phyloP scores from a whole-genome alignment of 2,888 invertebrate species.

The Brachyopa scutellaris region DNA sequence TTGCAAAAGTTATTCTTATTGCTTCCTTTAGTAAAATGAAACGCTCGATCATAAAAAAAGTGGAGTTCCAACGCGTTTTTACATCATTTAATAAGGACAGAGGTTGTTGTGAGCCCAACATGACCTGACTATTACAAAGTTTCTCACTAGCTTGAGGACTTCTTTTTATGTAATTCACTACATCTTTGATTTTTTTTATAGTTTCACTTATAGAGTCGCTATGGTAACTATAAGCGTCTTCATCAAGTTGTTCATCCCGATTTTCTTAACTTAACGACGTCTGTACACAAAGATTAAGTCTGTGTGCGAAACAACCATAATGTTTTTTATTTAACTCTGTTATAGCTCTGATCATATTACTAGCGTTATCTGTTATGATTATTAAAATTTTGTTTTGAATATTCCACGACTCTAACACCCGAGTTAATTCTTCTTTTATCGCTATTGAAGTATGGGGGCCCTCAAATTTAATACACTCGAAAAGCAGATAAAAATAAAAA shows the following conservation, averaged over 20 bases:
- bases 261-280: neutral
- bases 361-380: neutral
- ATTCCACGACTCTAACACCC: neutral
- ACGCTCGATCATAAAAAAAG: slow-evolving; percentile 1
- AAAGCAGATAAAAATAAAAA: too few relatives aligned
- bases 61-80: slow-evolving; percentile 16
- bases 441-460: neutral
- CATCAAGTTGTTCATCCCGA: neutral
- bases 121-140: slow-evolving; percentile 15
- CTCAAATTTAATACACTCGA: too few relatives aligned
- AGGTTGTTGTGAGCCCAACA: slow-evolving; percentile 9
- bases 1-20: slow-evolving; percentile 11
- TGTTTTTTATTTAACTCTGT: neutral
- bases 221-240: neutral
- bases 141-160: slow-evolving; percentile 10
- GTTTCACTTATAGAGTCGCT: neutral
- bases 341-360: neutral
- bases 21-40: slow-evolving; percentile 15
- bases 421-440: neutral
- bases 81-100: slow-evolving; percentile 10
- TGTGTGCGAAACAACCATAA: slow-evolving; percentile 5
- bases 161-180: slow-evolving; percentile 2
- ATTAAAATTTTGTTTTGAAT: too few relatives aligned
- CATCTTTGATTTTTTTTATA: neutral
- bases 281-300: slow-evolving; percentile 3